phyloP scores from a whole-genome alignment of 2,113 vertebrate genomes.

The Enhydra lutris region DNA sequence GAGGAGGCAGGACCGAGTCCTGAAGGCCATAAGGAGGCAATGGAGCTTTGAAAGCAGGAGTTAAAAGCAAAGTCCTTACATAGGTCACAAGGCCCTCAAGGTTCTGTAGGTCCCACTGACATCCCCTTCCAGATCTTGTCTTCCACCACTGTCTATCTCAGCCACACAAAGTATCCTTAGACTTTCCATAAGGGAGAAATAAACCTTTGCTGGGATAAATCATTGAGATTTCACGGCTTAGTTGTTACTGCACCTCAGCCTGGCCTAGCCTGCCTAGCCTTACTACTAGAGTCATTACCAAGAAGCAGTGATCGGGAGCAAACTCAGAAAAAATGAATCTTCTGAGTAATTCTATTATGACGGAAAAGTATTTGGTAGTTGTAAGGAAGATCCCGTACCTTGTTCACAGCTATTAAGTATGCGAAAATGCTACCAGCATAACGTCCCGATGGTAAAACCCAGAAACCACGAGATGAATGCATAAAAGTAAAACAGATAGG shows the following conservation, averaged over 20 bases:
- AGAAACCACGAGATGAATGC: not conserved
- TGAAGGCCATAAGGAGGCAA: not conserved
- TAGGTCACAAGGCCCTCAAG: not conserved
- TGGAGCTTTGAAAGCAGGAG: not conserved
- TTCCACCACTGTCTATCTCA: not conserved
- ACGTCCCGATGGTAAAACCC: not conserved
- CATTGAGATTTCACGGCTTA: not conserved
- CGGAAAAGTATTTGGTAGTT: not conserved
- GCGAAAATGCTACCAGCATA: not conserved
- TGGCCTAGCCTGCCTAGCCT: not conserved
- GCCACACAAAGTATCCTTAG: not conserved
- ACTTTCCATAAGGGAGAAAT: not conserved
- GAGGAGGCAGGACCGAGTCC: not conserved
- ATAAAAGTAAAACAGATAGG: not conserved
- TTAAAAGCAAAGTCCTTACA: not conserved
- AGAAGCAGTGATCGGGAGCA: not conserved
- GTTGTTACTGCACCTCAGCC: not conserved
- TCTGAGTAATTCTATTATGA: not conserved
- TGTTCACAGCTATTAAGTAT: not conserved
- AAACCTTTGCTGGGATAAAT: not conserved
- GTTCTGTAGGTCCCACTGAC: fast-evolving
- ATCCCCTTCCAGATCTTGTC: not conserved
- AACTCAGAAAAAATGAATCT: not conserved
- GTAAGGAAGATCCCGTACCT: not conserved
- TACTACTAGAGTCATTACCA: not conserved